These are phyloP conservation scores for Ceryle rudis DNA, from an alignment of 2,797 vertebrate genomes.

Conservation along the genomic window DNA sequence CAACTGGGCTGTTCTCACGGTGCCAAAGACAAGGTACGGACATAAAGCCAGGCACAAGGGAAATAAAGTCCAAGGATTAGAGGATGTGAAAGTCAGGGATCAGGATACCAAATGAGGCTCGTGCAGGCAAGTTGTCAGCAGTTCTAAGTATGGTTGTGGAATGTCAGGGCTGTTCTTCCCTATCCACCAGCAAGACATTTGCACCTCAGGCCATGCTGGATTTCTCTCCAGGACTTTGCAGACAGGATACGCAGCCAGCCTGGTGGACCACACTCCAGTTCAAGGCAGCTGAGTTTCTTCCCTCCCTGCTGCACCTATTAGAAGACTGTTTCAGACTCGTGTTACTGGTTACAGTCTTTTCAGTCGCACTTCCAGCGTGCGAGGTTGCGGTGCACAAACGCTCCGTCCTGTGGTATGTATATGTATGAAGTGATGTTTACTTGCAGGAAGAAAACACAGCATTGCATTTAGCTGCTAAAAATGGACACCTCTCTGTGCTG, in stretches of 20 bases:
- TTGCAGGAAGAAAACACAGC: constrained; percentile 87
- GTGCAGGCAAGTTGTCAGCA: background rate
- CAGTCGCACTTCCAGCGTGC: background rate
- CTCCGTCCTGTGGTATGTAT: background rate
- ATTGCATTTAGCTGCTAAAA: constrained; percentile 85
- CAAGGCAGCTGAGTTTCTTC: background rate
- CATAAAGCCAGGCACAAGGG: background rate
- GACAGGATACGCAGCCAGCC: background rate
- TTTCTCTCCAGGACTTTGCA: background rate
- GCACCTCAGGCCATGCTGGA: background rate
- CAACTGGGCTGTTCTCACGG: constrained; percentile 82
- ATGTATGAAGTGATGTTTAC: background rate
- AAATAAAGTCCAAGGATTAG: background rate
- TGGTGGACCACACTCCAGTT: background rate
- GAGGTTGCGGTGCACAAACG: background rate
- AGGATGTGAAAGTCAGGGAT: background rate
- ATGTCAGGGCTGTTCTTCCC: background rate
- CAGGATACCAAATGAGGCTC: background rate
- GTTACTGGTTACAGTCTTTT: background rate
- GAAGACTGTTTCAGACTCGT: background rate
- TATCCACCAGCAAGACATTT: background rate
- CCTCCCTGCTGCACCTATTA: background rate
- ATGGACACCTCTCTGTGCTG: constrained; percentile 82
- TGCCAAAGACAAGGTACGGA: constrained; percentile 87
- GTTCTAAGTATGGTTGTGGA: background rate